A percentile compares a stretch with the other conserved stretches of the same genome.
Evolutionary conservation across 2,797 vertebrate genomes (phyloP).

Genomic region (Tokudaia muenninki): DNA sequence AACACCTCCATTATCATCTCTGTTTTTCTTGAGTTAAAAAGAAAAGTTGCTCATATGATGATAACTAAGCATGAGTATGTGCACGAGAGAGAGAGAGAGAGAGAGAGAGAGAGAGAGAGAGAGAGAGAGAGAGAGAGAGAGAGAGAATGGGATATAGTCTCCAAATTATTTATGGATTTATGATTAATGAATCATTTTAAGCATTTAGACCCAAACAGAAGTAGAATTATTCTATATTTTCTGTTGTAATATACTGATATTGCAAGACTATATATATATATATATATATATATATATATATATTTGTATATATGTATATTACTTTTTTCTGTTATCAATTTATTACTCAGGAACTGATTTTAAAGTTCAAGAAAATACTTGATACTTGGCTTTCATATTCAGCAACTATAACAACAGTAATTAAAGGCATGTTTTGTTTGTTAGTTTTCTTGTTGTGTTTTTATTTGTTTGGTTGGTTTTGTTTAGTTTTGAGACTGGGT

Average conservation of each 20-base stretch:
- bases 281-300: too few species aligned
- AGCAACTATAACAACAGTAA: too few species aligned
- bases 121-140: too few species aligned
- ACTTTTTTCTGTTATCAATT: not conserved
- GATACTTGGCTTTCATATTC: not conserved
- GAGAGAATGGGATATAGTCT: not conserved
- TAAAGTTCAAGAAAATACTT: not conserved
- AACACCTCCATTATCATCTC: not conserved
- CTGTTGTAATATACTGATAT: not conserved
- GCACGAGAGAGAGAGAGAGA: not conserved
- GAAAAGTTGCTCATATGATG: not conserved
- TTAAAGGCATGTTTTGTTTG: not conserved
- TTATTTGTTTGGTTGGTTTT: too few species aligned
- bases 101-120: not conserved
- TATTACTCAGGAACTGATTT: not conserved
- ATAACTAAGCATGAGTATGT: not conserved
- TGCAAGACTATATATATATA: not conserved
- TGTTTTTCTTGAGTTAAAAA: not conserved
- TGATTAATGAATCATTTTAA: not conserved
- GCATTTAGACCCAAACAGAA: not conserved
- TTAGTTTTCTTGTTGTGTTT: too few species aligned
- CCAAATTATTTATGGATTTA: not conserved
- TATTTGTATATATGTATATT: not conserved
- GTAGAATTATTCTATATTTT: not conserved
- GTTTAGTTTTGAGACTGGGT: too few species aligned